A percentile compares a stretch with the other conserved stretches of the same genome.
These are phyloP conservation scores for Paradisaea rubra DNA, from an alignment of 2,113 vertebrate genomes.

Conservation along the genomic window DNA sequence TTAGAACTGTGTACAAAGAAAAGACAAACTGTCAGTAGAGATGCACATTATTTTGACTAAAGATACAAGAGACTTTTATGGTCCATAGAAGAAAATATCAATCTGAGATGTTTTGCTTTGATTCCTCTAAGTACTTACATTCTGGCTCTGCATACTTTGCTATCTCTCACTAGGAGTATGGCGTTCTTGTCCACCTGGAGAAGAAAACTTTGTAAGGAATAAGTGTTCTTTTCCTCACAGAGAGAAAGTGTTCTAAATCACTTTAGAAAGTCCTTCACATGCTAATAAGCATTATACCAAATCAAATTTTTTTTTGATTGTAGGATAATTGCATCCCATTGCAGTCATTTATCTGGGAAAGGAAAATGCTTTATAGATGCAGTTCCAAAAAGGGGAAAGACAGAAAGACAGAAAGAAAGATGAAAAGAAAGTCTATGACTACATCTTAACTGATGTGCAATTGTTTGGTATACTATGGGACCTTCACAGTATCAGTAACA, in stretches of 20 bases:
- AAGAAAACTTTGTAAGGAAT: not conserved
- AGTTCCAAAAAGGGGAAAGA: not conserved
- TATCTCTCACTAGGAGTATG: not conserved
- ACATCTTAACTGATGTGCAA: not conserved
- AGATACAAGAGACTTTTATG: not conserved
- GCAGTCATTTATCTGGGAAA: not conserved
- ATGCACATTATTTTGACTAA: not conserved
- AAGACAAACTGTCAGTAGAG: not conserved
- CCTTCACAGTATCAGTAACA: not conserved
- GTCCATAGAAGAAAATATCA: not conserved
- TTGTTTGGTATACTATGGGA: not conserved
- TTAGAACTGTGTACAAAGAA: not conserved
- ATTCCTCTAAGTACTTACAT: not conserved
- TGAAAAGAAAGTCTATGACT: not conserved
- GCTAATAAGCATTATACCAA: not conserved
- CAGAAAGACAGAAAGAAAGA: not conserved
- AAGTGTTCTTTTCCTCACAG: not conserved
- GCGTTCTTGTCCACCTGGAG: not conserved
- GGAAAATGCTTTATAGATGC: not conserved
- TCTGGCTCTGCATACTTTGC: not conserved
- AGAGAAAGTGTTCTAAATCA: not conserved
- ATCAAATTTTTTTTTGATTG: not conserved
- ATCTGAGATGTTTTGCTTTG: not conserved
- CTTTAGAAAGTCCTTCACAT: not conserved
- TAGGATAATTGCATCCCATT: not conserved